phyloP scores from a whole-genome alignment of 2,888 invertebrate genomes.

The Anthophora plumipes region DNA sequence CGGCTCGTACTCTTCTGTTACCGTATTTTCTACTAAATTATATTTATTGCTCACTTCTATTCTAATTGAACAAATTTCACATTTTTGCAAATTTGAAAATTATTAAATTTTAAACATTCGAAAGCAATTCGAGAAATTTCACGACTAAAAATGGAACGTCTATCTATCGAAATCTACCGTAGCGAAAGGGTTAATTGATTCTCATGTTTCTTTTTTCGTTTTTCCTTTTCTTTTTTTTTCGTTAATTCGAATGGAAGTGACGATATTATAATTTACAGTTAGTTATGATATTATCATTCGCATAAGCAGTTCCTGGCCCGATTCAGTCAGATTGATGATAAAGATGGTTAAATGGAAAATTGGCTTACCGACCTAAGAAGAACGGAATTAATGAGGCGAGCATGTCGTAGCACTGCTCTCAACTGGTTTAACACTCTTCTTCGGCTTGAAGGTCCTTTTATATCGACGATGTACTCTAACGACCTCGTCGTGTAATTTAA shows the following conservation, averaged over 20 bases:
- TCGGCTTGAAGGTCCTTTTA: slow-evolving; percentile 67
- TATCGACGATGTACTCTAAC: slow-evolving; percentile 53
- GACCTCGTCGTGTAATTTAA: slow-evolving; percentile 63
- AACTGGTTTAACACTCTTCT: slow-evolving; percentile 67
- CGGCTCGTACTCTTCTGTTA: no score
- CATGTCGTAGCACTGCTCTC: slow-evolving; percentile 59
- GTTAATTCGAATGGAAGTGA: not conserved
- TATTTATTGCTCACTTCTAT: no score
- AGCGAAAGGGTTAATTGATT: no score
- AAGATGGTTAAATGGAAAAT: slow-evolving; percentile 53
- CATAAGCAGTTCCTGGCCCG: slow-evolving; percentile 30
- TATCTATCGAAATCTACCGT: no score
- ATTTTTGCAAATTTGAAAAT: no score
- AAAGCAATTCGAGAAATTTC: no score
- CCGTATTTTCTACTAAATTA: no score
- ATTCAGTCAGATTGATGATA: slow-evolving; percentile 41
- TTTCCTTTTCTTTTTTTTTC: no score
- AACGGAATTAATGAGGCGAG: slow-evolving; percentile 67
- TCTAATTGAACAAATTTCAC: no score
- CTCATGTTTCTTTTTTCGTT: no score
- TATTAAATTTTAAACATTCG: no score
- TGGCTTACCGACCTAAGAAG: slow-evolving; percentile 67
- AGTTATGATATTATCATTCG: slow-evolving; percentile 21
- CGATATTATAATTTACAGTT: slow-evolving; percentile 3
- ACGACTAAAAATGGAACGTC: no score